A percentile compares a stretch with the other conserved stretches of the same genome.
phyloP scores from a whole-genome alignment of 2,113 vertebrate genomes.

The Cavia porcellus region DNA sequence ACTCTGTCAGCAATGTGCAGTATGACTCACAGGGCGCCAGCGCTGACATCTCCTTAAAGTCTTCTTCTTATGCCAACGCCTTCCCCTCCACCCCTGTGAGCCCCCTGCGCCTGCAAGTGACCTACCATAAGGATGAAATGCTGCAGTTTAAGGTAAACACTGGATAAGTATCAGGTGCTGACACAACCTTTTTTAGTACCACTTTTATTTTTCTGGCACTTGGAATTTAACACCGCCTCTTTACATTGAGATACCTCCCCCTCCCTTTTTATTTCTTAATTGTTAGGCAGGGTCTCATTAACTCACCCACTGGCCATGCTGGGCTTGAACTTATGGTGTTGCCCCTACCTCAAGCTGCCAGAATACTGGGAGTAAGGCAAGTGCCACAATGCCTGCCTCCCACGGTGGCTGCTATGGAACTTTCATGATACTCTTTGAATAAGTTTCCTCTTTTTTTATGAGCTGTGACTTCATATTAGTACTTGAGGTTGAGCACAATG shows the following conservation, averaged over 20 bases:
- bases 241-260: neutral
- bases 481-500: neutral
- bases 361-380: neutral
- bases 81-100: slow-evolving; percentile 86
- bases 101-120: slow-evolving; percentile 87
- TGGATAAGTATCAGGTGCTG: too few species aligned
- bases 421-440: neutral
- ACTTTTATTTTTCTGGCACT: neutral
- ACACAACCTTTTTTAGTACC: too few species aligned
- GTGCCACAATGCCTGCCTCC: neutral
- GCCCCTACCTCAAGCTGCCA: too few species aligned
- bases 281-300: neutral
- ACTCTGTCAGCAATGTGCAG: slow-evolving; percentile 61
- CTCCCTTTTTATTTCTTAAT: neutral
- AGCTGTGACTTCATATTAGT: neutral
- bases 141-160: slow-evolving; percentile 92
- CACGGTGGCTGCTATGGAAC: neutral
- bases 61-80: slow-evolving; percentile 50
- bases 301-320: neutral
- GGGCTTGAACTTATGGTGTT: neutral
- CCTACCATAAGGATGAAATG: slow-evolving; percentile 88
- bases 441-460: neutral
- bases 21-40: slow-evolving; percentile 71
- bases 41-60: slow-evolving; percentile 84
- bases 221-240: neutral